phyloP scores from a whole-genome alignment of 23 tunicate genomes.

The Styela clava region DNA sequence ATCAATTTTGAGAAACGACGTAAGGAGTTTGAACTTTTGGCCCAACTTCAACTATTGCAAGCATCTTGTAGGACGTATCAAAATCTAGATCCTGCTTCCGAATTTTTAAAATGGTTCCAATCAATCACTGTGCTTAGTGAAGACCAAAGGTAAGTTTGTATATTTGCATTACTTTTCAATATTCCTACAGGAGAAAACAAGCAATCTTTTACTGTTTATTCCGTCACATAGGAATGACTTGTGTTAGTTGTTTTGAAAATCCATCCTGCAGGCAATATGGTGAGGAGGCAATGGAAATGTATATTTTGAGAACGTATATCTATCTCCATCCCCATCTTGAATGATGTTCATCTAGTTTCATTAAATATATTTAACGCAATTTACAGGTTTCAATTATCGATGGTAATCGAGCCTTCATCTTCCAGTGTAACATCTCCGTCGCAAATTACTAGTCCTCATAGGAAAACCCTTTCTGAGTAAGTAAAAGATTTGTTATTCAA shows the following conservation, averaged over 20 bases:
- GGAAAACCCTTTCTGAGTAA: conserved; percentile 20
- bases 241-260: too few species aligned
- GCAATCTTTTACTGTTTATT: too few species aligned
- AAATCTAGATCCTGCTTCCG: conserved; percentile 34
- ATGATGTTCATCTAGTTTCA: too few species aligned
- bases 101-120: conserved; percentile 53
- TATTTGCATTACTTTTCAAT: too few species aligned
- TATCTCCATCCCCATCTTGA: too few species aligned
- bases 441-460: background rate
- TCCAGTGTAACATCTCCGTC: conserved; percentile 11
- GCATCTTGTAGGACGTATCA: conserved; percentile 73
- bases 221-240: too few species aligned
- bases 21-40: conserved; percentile 85
- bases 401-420: conserved; percentile 2
- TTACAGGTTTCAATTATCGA: conserved; percentile 11
- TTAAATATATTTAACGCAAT: too few species aligned
- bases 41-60: conserved; percentile 93
- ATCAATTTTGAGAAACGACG: conserved; percentile 92
- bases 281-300: too few species aligned
- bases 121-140: conserved; percentile 61
- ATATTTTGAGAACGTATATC: too few species aligned
- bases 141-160: conserved; percentile 71
- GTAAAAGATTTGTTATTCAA: background rate
- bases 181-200: too few species aligned
- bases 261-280: too few species aligned